These are phyloP conservation scores for Indicator indicator DNA, from an alignment of 2,113 vertebrate genomes.

Conservation along the genomic window DNA sequence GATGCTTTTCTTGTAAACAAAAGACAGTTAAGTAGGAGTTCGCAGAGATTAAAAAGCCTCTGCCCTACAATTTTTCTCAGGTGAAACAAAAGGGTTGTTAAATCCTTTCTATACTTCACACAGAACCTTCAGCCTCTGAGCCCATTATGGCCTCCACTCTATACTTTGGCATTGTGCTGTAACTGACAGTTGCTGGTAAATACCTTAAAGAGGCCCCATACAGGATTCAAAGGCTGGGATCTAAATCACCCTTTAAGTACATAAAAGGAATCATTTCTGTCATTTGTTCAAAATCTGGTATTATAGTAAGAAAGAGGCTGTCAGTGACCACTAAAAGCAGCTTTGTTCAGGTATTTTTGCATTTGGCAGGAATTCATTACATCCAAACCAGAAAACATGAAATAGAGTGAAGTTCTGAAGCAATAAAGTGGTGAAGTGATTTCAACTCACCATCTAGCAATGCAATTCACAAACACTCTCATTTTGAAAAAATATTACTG, in stretches of 20 bases:
- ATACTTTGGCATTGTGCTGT: neutral
- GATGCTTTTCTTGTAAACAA: neutral
- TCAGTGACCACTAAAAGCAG: neutral
- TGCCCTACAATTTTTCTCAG: neutral
- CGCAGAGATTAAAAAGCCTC: neutral
- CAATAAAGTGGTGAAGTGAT: neutral
- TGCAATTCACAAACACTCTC: neutral
- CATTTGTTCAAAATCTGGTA: neutral
- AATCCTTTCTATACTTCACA: neutral
- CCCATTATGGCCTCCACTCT: neutral
- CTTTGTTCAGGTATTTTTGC: neutral
- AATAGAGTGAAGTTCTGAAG: neutral
- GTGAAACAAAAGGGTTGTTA: neutral
- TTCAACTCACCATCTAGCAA: neutral
- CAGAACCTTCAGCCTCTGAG: neutral
- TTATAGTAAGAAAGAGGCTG: neutral
- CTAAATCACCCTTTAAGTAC: neutral
- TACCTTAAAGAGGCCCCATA: neutral
- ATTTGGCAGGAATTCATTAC: neutral
- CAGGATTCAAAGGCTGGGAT: neutral
- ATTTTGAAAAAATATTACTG: neutral
- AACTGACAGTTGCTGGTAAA: neutral
- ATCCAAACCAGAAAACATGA: too few relatives aligned
- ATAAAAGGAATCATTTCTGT: neutral
- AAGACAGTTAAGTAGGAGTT: neutral